Conservation (phyloP, 2,113 vertebrate species). For the Chiloscyllium plagiosum region DNA sequence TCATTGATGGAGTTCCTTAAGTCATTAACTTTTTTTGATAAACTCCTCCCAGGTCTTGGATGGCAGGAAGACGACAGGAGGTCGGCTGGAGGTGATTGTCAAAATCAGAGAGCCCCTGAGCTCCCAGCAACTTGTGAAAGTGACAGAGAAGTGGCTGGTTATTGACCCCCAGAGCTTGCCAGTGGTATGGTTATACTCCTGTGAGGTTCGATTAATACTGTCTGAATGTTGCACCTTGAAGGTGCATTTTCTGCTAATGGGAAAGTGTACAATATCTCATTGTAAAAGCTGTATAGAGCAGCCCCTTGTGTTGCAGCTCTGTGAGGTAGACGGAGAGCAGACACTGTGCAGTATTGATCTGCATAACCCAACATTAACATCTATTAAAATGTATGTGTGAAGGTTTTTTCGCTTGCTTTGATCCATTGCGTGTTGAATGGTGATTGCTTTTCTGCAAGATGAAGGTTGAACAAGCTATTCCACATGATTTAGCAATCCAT, state of each 20-base stretch:
- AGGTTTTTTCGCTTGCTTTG: not conserved
- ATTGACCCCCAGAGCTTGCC: conserved; percentile 57
- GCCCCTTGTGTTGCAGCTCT: not conserved
- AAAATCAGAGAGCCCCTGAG: conserved; percentile 74
- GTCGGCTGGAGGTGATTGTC: conserved; percentile 73
- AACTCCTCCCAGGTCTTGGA: conserved; percentile 63
- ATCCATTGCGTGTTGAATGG: not conserved
- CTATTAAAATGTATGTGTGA: not conserved
- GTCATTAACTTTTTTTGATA: not conserved
- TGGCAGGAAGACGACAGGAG: conserved; percentile 76
- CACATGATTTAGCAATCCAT: not conserved
- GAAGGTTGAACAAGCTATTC: not conserved
- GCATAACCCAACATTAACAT: not conserved
- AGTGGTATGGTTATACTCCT: conserved; percentile 39
- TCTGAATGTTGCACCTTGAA: not conserved
- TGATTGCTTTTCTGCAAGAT: not conserved
- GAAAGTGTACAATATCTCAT: not conserved
- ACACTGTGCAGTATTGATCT: not conserved
- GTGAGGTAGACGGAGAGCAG: not conserved
- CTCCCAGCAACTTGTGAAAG: conserved; percentile 66
- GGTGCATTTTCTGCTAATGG: too few species aligned
- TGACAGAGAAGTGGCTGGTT: conserved; percentile 78
- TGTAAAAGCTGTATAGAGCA: not conserved
- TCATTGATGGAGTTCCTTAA: not conserved
- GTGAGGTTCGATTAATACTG: not conserved